Evolutionary conservation across 2,888 invertebrate genomes (phyloP), one percentile per base, ranked within the genome.

Genomic region (Creontiades dilutus): DNA sequence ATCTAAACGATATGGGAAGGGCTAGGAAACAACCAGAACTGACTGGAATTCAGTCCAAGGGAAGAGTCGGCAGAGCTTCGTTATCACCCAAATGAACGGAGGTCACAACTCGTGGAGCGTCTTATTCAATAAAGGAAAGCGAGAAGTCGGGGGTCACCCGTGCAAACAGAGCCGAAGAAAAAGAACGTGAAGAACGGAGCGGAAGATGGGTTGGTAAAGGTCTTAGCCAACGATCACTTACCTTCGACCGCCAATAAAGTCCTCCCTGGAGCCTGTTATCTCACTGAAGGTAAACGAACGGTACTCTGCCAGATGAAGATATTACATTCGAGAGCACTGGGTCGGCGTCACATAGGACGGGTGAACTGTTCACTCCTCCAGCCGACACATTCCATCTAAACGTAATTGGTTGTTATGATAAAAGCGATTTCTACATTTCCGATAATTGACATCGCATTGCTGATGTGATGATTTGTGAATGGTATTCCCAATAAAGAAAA

Each of bases 141-240:
- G 61, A 61, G 61, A 61, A 61, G 61, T 61, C 61, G 61, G 61
- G n/a, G 61, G 61, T 61, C n/a, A 61, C 61, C 61, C 14, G n/a
- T 19, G 61, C n/a, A 61, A 61, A 61, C n/a, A 61, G n/a, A 19
- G 19, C 61, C n/a, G n/a, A 9, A 61, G 61, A 19, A 19, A 61
- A 61, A 52, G 52, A 7, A 37, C 37, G 37, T 37, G 37, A 7
- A 37, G 37, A 37, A 52, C 52, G 52, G 52, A 52, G 13, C 52
- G 52, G 52, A 16, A 52, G 52, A 52, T 52, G 52, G 16, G 52
- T 52, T 3, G 52, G 52, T 12, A 52, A 52, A 52, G 52, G 13
- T 7, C 52, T 52, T 52, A 52, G 16, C 52, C 52, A 16, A 16
- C 52, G 52, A 14, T 52, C 52, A 52, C 13, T 14, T 14, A 52